Conservation (phyloP, 2,888 invertebrate genomes). For the Digitonthophagus gazella region DNA sequence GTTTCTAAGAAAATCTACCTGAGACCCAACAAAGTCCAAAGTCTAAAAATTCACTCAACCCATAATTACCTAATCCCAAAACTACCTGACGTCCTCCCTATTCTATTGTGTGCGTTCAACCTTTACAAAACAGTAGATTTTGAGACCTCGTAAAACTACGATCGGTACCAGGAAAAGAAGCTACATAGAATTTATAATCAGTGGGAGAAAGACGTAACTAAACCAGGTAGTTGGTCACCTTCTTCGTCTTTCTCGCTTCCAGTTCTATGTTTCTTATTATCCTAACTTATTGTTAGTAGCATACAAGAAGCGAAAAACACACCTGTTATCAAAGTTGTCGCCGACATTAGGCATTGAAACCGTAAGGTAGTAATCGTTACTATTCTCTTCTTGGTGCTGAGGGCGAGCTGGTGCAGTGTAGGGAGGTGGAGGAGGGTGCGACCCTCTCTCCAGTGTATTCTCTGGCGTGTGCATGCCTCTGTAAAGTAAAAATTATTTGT, state of each 20-base stretch:
- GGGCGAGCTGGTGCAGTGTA: constrained; percentile 38
- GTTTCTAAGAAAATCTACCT: neutral
- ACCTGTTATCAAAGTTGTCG: constrained; percentile 49
- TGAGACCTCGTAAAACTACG: too few relatives aligned
- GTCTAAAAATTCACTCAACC: neutral
- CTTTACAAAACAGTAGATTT: neutral
- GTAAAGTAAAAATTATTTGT: constrained; percentile 17
- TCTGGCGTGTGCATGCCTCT: constrained; percentile 51
- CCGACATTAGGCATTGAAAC: constrained; percentile 46
- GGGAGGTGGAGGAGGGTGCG: constrained; percentile 39
- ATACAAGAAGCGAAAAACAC: constrained; percentile 23
- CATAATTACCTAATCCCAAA: neutral
- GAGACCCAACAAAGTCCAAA: neutral
- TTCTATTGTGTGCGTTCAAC: neutral
- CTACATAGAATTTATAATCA: too few relatives aligned
- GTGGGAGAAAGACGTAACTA: too few relatives aligned
- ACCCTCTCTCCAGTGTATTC: constrained; percentile 48
- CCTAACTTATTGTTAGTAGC: too few relatives aligned
- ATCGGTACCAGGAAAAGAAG: too few relatives aligned
- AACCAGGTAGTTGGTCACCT: too few relatives aligned
- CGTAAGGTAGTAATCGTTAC: constrained; percentile 36
- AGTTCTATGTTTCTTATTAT: too few relatives aligned
- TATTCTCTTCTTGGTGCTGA: constrained; percentile 20
- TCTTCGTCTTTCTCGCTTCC: too few relatives aligned
- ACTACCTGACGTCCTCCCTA: neutral